Evolutionary conservation across 1,140 invertebrate genomes (phyloP).

Genomic region (Mylabris phalerata): DNA sequence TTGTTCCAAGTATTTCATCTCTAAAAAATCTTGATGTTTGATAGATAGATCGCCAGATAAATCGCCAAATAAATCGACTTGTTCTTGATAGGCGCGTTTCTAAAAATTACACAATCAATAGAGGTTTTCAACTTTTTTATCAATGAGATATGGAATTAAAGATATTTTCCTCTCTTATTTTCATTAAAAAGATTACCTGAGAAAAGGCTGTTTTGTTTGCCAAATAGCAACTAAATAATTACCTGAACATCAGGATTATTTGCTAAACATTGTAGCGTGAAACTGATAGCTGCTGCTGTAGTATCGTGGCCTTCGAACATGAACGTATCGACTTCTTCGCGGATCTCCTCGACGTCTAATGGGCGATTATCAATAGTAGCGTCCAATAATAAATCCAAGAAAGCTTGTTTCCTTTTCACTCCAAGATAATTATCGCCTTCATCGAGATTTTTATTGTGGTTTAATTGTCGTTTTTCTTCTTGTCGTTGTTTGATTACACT

Average conservation of each 20-base stretch:
- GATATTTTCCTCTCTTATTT: too few species aligned
- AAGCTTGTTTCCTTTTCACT: conserved; percentile 45
- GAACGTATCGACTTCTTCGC: conserved; percentile 66
- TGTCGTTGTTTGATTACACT: conserved; percentile 1
- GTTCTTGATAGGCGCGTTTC: neutral
- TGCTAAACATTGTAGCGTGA: conserved; percentile 52
- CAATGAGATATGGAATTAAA: too few species aligned
- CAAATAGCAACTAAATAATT: neutral
- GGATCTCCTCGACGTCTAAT: conserved; percentile 40
- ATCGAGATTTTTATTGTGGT: neutral
- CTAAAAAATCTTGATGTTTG: conserved; percentile 42
- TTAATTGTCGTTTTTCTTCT: neutral
- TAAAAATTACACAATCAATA: neutral
- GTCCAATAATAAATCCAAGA: conserved; percentile 67
- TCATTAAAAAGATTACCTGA: too few species aligned
- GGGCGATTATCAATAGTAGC: conserved; percentile 47
- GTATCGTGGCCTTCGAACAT: conserved; percentile 75
- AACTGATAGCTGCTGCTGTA: conserved; percentile 54
- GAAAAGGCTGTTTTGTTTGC: too few species aligned
- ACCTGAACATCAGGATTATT: conserved; percentile 46
- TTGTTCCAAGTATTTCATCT: conserved; percentile 56
- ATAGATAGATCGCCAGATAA: neutral
- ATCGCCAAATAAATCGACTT: conserved; percentile 2
- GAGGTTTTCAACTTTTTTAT: too few species aligned
- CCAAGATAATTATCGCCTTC: conserved; percentile 32